Evolutionary conservation across 2,113 vertebrate species (phyloP), one percentile per base, ranked within the genome.

Genomic region (Cyrtonyx montezumae): DNA sequence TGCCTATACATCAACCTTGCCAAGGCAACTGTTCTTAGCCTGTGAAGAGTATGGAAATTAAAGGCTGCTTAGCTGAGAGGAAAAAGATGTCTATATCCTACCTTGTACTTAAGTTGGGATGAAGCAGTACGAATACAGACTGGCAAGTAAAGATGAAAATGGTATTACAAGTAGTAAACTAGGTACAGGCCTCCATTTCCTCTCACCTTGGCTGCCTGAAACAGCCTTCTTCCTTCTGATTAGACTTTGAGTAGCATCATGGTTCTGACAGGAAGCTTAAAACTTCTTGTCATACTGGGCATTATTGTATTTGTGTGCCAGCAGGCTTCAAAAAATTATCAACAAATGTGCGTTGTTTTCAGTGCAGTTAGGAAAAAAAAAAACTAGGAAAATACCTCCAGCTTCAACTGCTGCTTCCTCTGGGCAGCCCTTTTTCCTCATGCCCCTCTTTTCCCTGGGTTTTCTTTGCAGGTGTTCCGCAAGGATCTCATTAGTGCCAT

Each of bases 401-500:
- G 14, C 28, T 51, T 80, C 45, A 61, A 6, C 23, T 71, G 18
- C 17, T 7, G 8, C 28, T 55, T 83, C 42, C 25, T 91, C 45
- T 10, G 55, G 13, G 0, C 23, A 45, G 1, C 1, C 1, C 16
- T 37, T 14, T 34, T 65, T 76, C 74, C 28, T 92, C 66, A 86
- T 73, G 28, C 46, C 30, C 8, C 7, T 84, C 20, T 79, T 81
- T 48, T 63, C 22, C 3, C 18, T 93, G 61, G 30, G 45, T n/a
- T 88, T 87, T 88, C 28, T 66, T 93, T 48, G 6, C 96, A 99
- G 99, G 98, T 99, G 96, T 99, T 99, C 97, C 98, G 99, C 95
- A 99, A 99, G 98, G 99, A 99, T 98, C 98, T 99, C 97, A 99
- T 99, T 96, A 99, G 99, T 97, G 99, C 99, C 94, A 99, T 99